Conservation (phyloP, 2,113 vertebrate genomes). For the Lepus europaeus region DNA sequence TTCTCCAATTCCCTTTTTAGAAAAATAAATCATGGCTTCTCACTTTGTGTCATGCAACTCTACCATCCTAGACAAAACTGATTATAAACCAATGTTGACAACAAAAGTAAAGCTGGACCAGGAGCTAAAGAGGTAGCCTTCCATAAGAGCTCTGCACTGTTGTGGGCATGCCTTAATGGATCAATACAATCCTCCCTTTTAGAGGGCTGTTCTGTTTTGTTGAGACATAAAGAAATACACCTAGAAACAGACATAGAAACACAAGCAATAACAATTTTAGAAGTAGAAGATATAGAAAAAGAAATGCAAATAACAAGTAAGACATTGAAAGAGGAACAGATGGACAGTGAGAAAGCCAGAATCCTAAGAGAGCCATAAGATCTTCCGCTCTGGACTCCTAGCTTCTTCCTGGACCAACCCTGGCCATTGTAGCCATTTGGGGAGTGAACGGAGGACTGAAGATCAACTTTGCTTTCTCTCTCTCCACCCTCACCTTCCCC, state of each 20-base stretch:
- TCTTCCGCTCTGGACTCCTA: no score
- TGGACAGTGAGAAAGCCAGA: constrained; percentile 2
- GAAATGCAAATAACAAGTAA: background rate
- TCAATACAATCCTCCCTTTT: background rate
- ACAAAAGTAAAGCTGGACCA: background rate
- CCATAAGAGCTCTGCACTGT: background rate
- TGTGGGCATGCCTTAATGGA: background rate
- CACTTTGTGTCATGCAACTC: background rate
- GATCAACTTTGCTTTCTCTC: no score
- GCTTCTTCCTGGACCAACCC: no score
- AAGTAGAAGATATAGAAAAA: background rate
- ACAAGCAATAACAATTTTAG: background rate
- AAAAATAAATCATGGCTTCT: background rate
- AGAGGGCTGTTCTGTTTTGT: background rate
- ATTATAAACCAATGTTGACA: background rate
- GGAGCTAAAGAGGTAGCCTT: background rate
- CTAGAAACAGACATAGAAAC: background rate
- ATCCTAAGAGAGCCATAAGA: background rate
- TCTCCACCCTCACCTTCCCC: no score
- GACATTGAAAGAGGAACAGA: background rate
- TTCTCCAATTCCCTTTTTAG: background rate
- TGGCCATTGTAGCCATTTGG: no score
- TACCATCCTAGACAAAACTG: background rate
- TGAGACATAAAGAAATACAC: background rate
- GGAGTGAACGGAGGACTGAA: no score